Conservation (phyloP, 2,113 vertebrate species). For the Ailurus styani region DNA sequence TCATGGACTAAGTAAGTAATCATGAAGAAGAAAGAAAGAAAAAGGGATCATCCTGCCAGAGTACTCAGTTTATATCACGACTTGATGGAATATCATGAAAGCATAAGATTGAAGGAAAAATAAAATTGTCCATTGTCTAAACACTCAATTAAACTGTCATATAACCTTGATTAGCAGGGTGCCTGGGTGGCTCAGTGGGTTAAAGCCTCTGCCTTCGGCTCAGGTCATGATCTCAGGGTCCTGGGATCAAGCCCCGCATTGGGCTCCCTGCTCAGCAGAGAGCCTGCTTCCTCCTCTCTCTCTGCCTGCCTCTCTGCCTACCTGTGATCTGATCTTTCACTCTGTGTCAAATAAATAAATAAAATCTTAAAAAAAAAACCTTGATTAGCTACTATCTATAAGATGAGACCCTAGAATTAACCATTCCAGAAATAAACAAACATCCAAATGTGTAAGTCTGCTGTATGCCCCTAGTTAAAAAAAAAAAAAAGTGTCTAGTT, state of each 20-base stretch:
- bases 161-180: neutral
- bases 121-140: neutral
- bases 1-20: neutral
- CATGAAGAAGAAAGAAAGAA: neutral
- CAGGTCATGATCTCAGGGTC: too few relatives aligned
- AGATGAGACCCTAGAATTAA: neutral
- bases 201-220: too few relatives aligned
- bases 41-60: neutral
- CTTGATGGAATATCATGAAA: neutral
- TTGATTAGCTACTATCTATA: neutral
- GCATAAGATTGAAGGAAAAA: neutral
- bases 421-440: neutral
- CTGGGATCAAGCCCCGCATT: too few relatives aligned
- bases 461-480: neutral
- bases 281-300: too few relatives aligned
- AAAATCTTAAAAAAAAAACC: too few relatives aligned
- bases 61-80: neutral
- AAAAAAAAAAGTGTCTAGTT: neutral
- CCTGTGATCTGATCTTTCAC: too few relatives aligned
- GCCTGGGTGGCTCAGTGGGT: too few relatives aligned
- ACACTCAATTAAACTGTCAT: neutral
- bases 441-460: neutral
- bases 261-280: too few relatives aligned
- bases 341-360: too few relatives aligned
- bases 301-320: too few relatives aligned